A percentile compares a stretch with the other conserved stretches of the same genome.
Evolutionary conservation across 2,888 invertebrate species (phyloP).

Genomic region (Panzeria rudis): DNA sequence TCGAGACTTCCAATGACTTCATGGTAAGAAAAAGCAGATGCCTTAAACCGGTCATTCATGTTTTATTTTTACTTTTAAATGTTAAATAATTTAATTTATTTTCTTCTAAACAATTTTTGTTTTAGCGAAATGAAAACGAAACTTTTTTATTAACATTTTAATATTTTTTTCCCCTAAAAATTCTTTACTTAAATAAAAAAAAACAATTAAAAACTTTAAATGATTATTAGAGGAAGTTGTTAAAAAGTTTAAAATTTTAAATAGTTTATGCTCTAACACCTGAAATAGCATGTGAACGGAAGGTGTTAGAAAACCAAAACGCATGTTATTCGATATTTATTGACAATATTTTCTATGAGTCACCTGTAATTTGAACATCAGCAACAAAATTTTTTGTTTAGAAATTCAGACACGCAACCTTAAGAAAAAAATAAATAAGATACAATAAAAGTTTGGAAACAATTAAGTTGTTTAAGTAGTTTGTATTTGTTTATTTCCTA

Average conservation of each 20-base stretch:
- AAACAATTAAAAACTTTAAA: slow-evolving; percentile 13
- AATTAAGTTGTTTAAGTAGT: slow-evolving; percentile 33
- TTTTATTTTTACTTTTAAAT: slow-evolving; percentile 46
- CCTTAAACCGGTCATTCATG: slow-evolving; percentile 70
- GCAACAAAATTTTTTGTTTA: background rate
- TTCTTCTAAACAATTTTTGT: background rate
- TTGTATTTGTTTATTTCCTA: background rate
- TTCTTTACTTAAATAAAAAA: background rate
- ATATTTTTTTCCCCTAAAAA: no score
- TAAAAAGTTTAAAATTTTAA: background rate
- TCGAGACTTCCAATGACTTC: slow-evolving; percentile 67
- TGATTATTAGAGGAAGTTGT: background rate
- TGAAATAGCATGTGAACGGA: background rate
- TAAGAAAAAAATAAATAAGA: background rate
- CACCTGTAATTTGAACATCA: slow-evolving; percentile 33
- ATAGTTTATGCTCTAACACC: slow-evolving; percentile 36
- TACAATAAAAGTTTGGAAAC: background rate
- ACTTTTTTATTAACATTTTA: no score
- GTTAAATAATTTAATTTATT: slow-evolving; percentile 8
- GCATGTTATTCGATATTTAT: slow-evolving; percentile 34
- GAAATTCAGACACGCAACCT: slow-evolving; percentile 21
- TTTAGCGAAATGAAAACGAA: background rate
- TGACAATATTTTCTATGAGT: slow-evolving; percentile 25
- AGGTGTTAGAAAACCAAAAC: slow-evolving; percentile 26
- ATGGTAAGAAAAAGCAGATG: slow-evolving; percentile 56